Conservation (phyloP, 2,797 vertebrate species). For the Danio albolineatus region DNA sequence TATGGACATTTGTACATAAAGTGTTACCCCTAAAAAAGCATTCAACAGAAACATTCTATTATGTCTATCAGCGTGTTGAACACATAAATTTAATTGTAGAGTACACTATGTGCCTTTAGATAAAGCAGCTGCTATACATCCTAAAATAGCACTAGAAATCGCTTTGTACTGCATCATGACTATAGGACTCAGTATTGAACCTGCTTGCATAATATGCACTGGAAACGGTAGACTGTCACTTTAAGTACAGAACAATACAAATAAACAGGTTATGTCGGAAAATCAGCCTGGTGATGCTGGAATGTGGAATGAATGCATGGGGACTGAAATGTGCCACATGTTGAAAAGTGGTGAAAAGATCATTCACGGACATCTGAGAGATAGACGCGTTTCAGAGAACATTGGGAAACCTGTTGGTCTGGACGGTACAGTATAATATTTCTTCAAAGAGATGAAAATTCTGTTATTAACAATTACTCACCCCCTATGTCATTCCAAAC, state of each 20-base stretch:
- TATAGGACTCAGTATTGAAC: background rate
- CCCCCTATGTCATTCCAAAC: too few relatives aligned
- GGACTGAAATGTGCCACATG: background rate
- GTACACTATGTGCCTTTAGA: background rate
- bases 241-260: background rate
- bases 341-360: background rate
- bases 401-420: background rate
- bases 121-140: background rate
- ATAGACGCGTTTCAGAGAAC: background rate
- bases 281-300: background rate
- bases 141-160: background rate
- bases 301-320: background rate
- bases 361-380: too few relatives aligned
- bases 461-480: too few relatives aligned
- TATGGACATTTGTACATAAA: too few relatives aligned
- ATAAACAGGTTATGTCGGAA: constrained; percentile 13
- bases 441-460: background rate
- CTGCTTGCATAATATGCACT: background rate
- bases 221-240: constrained; percentile 3
- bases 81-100: background rate
- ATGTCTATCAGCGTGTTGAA: background rate
- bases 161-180: background rate
- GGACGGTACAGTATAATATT: constrained; percentile 1
- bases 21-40: too few relatives aligned
- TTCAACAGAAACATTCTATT: too few relatives aligned